Conservation (phyloP, 2,113 vertebrate species). For the Oostethus manadensis region DNA sequence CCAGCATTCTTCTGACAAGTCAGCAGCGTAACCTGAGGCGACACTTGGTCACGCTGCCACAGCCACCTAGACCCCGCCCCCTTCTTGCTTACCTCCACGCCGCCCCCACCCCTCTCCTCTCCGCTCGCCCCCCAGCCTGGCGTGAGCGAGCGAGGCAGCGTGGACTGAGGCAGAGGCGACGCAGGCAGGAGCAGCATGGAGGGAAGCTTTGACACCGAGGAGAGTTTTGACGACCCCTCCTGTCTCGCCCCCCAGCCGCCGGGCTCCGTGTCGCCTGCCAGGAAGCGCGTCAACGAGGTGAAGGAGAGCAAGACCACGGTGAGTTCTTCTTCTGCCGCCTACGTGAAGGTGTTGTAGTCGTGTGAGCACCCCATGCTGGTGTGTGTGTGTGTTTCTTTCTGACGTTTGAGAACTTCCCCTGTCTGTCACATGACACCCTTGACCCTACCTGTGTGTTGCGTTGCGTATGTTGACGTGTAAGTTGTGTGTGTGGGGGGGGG, state of each 20-base stretch:
- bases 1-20: constrained; percentile 30
- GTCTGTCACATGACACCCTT: not conserved
- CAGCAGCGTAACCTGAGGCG: constrained; percentile 41
- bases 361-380: not conserved
- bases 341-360: too few species aligned
- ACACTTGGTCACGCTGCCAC: constrained; percentile 48
- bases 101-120: constrained; percentile 37
- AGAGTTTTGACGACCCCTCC: constrained; percentile 80
- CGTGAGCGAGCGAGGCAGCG: constrained; percentile 17
- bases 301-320: constrained; percentile 84
- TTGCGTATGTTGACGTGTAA: constrained; percentile 11
- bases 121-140: constrained; percentile 40
- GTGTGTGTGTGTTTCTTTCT: constrained; percentile 15
- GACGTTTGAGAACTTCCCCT: not conserved
- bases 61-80: not conserved
- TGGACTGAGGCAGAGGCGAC: constrained; percentile 42
- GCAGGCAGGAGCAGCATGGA: constrained; percentile 64
- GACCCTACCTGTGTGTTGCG: constrained; percentile 8
- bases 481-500: constrained; percentile 16
- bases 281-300: constrained; percentile 78
- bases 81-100: constrained; percentile 8
- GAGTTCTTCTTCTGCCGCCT: constrained; percentile 57
- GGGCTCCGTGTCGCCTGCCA: constrained; percentile 80
- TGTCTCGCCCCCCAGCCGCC: constrained; percentile 82
- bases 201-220: constrained; percentile 77